Evolutionary conservation across 1,140 invertebrate genomes (phyloP).

Genomic region (Drosophila suzukii): DNA sequence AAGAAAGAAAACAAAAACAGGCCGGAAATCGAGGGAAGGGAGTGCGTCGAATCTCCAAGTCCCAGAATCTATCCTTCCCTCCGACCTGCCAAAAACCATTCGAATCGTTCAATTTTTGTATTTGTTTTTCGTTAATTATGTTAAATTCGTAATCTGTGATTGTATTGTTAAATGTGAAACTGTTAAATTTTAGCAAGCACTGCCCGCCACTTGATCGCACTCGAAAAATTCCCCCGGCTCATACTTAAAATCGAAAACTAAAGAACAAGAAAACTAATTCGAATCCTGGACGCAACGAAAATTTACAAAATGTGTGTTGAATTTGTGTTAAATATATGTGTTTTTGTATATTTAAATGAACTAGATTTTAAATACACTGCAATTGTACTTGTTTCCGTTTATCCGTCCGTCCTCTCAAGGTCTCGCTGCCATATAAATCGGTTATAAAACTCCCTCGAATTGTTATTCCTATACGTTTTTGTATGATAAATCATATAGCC

Average conservation of each 20-base stretch:
- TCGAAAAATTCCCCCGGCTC: slow-evolving; percentile 1
- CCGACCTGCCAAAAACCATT: slow-evolving; percentile 1
- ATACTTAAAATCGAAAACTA: slow-evolving; percentile 4
- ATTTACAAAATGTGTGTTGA: slow-evolving; percentile 10
- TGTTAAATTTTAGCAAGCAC: slow-evolving; percentile 43
- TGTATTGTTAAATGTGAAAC: slow-evolving; percentile 55
- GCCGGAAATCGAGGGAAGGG: background rate
- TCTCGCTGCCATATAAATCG: slow-evolving; percentile 28
- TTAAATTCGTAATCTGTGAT: slow-evolving; percentile 68
- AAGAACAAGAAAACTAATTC: slow-evolving; percentile 2
- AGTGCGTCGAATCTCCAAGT: slow-evolving; percentile 6
- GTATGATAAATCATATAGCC: slow-evolving; percentile 17
- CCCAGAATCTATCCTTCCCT: background rate
- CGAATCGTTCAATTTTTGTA: slow-evolving; percentile 7
- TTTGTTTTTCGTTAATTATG: slow-evolving; percentile 32
- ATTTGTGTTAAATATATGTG: slow-evolving; percentile 23
- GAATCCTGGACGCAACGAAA: slow-evolving; percentile 7
- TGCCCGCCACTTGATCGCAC: slow-evolving; percentile 40
- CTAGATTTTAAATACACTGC: background rate
- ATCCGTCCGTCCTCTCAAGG: slow-evolving; percentile 14
- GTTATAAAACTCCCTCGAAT: slow-evolving; percentile 17
- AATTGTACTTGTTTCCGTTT: slow-evolving; percentile 19
- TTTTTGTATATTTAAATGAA: slow-evolving; percentile 13
- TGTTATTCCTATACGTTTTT: slow-evolving; percentile 31
- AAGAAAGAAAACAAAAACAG: background rate